Evolutionary conservation across 2,888 invertebrate species (phyloP), one percentile per base, ranked within the genome.

Genomic region (Microctonus hyperodae): DNA sequence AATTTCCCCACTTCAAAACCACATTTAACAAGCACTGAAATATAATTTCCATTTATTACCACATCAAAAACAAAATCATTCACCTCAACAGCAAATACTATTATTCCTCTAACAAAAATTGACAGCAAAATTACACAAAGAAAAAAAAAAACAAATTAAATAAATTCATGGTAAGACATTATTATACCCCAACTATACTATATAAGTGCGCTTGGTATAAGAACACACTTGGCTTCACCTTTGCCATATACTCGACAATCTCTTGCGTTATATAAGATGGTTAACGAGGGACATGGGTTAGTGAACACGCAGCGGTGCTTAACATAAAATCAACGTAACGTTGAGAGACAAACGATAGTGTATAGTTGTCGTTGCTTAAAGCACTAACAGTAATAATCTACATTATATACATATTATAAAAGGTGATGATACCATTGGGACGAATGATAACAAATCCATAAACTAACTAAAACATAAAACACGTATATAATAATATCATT

Each of bases 241-340:
- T 37, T 23, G 20, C 37, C 61, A 60, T 28, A 16, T 55, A 28
- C 28, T n/a, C 55, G n/a, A 55, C 16, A 31, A 55, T 55, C 55
- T 53, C 53, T 25, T 23, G 25, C 7, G 25, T 16, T 50, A 61
- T 48, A 33, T 62, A 62, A 69, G 68, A 69, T 68, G 71, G 74
- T 70, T 74, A 77, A 74, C 74, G 72, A 74, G 74, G 72, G 66
- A 60, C 63, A 63, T 33, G 58, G 59, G 64, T 65, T 68, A 68
- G 68, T 65, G 74, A 72, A 73, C 74, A 75, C 74, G 72, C 31
- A 74, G 73, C 70, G 70, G 70, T 75, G 72, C 71, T 77, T 73
- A 74, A 73, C 75, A 73, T 75, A 73, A 75, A 75, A 76, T 75
- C 71, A 70, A 72, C 69, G 70, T 64, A 60, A 33, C 44, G 44